These are phyloP conservation scores for Polydrusus pterygomalis DNA, from an alignment of 2,888 invertebrate genomes.

Conservation along the genomic window DNA sequence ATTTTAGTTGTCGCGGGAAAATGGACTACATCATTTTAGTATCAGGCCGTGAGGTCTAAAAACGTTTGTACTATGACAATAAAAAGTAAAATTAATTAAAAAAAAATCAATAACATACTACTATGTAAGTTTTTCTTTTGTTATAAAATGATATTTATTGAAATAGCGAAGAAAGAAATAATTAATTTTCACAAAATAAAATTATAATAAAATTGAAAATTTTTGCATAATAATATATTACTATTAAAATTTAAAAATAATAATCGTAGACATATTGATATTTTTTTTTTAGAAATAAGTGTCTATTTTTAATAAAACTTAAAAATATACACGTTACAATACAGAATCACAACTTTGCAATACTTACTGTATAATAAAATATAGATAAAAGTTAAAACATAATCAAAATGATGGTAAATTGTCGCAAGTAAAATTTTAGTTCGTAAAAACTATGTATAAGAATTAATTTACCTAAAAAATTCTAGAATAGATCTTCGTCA, in stretches of 20 bases:
- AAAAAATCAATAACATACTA: not conserved
- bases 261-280: conserved; percentile 25
- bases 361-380: conserved; percentile 36
- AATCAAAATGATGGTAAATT: conserved; percentile 16
- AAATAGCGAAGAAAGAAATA: not conserved
- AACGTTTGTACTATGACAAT: conserved; percentile 3
- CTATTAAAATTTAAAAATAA: conserved; percentile 5
- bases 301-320: conserved; percentile 49
- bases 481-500: conserved; percentile 62
- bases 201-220: not conserved
- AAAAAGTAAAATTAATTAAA: conserved; percentile 6
- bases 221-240: not conserved
- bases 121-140: not conserved
- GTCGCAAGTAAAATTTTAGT: conserved; percentile 30
- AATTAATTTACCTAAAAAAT: conserved; percentile 30
- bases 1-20: not conserved
- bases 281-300: conserved; percentile 5
- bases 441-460: conserved; percentile 30
- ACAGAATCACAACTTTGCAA: conserved; percentile 33
- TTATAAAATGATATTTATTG: not conserved
- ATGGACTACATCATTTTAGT: not conserved
- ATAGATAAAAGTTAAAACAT: conserved; percentile 36
- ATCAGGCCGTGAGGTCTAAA: not conserved
- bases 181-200: conserved; percentile 3
- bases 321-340: conserved; percentile 33